A percentile compares a stretch with the other conserved stretches of the same genome.
Evolutionary conservation across 2,113 vertebrate genomes (phyloP).

Genomic region (Nothocercus nigrocapillus): DNA sequence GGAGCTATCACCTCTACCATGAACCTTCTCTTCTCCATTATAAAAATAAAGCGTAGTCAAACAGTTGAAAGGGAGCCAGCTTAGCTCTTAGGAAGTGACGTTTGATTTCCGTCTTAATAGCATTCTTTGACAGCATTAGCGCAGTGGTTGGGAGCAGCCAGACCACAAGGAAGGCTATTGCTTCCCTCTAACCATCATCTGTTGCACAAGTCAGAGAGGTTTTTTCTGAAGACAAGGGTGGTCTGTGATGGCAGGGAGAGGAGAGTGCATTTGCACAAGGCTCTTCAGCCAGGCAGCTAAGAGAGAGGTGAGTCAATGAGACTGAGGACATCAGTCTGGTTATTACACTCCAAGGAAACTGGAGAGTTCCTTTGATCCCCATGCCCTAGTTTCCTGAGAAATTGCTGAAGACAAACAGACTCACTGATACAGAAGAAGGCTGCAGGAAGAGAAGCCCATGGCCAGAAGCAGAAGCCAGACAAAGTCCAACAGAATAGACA

Average conservation of each 20-base stretch:
- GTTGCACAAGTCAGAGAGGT: background rate
- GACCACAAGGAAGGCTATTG: background rate
- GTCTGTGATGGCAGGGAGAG: background rate
- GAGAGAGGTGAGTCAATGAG: background rate
- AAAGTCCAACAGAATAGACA: background rate
- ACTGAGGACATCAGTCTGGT: background rate
- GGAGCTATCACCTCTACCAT: background rate
- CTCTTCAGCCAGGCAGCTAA: background rate
- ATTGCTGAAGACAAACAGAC: background rate
- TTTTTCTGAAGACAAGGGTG: background rate
- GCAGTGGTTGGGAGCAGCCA: background rate
- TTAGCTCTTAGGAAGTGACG: background rate
- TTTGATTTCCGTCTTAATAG: background rate
- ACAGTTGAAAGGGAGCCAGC: background rate
- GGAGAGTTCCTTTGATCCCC: too few relatives aligned
- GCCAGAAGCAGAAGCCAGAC: background rate
- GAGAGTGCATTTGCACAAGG: background rate
- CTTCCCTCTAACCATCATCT: background rate
- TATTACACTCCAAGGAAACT: background rate
- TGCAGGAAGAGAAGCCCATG: background rate
- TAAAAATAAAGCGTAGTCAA: background rate
- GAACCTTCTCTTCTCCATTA: background rate
- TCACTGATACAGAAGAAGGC: accelerated
- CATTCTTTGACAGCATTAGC: background rate
- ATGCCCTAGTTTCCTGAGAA: accelerated